These are phyloP conservation scores for Aptenodytes patagonicus DNA, from an alignment of 2,113 vertebrate species.

Conservation along the genomic window DNA sequence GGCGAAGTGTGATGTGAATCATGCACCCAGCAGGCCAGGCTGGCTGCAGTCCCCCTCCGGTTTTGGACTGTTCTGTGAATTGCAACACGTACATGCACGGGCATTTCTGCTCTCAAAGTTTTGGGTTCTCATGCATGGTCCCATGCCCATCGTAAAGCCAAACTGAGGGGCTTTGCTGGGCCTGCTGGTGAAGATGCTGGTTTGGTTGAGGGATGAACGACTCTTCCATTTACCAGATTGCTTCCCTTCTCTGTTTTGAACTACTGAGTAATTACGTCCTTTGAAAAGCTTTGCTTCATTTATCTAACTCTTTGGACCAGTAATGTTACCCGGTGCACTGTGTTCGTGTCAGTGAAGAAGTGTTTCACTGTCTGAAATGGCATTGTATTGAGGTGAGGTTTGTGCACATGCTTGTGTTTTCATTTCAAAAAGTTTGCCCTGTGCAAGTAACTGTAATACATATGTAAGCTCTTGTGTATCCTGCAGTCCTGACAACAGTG, in stretches of 20 bases:
- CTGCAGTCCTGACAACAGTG: background rate
- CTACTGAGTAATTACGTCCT: background rate
- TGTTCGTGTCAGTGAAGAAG: background rate
- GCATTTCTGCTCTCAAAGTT: background rate
- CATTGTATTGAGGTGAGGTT: background rate
- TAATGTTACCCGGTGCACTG: fast-evolving
- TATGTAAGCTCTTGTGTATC: fast-evolving
- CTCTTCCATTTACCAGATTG: background rate
- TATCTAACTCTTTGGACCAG: background rate
- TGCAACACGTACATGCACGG: fast-evolving
- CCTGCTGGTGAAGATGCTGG: background rate
- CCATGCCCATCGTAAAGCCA: background rate
- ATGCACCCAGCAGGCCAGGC: background rate
- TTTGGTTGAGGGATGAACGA: background rate
- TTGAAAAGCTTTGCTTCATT: background rate
- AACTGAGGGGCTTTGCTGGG: background rate
- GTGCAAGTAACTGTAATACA: background rate
- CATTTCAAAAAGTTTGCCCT: background rate
- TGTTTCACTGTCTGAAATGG: background rate
- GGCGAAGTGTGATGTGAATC: fast-evolving
- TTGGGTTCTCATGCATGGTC: background rate
- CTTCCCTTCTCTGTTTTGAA: background rate
- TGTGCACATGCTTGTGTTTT: background rate
- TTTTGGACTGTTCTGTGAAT: background rate
- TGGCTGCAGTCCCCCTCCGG: background rate